phyloP scores from a whole-genome alignment of 2,797 vertebrate genomes.

The Tachyglossus aculeatus region DNA sequence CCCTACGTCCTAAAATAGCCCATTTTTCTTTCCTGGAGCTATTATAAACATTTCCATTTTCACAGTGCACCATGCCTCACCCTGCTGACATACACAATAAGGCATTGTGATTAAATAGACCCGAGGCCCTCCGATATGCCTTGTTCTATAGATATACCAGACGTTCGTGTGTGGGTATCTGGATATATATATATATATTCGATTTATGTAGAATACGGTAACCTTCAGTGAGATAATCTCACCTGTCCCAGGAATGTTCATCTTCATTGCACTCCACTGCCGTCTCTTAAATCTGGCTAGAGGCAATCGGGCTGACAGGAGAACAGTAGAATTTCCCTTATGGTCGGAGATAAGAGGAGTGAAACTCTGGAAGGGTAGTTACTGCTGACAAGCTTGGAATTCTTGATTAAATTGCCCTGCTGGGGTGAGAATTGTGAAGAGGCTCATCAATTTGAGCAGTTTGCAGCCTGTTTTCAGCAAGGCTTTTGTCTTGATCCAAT shows the following conservation, averaged over 20 bases:
- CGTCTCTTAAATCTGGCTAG: constrained; percentile 39
- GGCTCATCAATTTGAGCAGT: constrained; percentile 41
- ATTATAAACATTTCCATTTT: constrained; percentile 4
- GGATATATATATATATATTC: constrained; percentile 15
- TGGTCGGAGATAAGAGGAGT: constrained; percentile 29
- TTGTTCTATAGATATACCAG: constrained; percentile 21
- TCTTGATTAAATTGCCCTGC: constrained; percentile 10
- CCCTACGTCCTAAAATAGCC: background rate
- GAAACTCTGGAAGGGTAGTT: background rate
- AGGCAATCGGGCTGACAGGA: constrained; percentile 22
- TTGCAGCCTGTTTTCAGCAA: constrained; percentile 18
- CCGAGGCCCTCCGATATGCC: constrained; percentile 1
- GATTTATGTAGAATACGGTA: constrained; percentile 27
- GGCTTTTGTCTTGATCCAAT: too few relatives aligned
- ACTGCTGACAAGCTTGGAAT: constrained; percentile 24
- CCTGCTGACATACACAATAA: background rate
- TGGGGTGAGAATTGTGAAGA: background rate
- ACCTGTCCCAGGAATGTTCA: constrained; percentile 30
- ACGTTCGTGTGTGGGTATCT: background rate
- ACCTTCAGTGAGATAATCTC: constrained; percentile 32
- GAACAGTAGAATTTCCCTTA: constrained; percentile 7
- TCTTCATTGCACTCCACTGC: constrained; percentile 35
- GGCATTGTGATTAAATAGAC: constrained; percentile 32
- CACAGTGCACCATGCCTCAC: background rate
- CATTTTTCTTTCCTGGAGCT: background rate